These are phyloP conservation scores for Oncorhynchus kisutch DNA, from an alignment of 2,113 vertebrate genomes.

Conservation along the genomic window DNA sequence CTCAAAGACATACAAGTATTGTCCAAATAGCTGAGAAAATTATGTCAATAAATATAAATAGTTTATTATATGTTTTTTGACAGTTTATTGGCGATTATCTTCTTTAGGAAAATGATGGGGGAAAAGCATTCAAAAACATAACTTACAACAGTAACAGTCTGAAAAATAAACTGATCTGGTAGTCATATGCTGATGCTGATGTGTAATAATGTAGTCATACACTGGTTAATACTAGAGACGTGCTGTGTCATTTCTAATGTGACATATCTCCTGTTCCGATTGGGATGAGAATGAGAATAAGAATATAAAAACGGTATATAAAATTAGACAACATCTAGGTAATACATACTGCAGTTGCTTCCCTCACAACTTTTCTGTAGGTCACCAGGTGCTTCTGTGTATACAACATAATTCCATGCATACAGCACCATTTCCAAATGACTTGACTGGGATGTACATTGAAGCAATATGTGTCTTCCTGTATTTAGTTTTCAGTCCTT, in stretches of 20 bases:
- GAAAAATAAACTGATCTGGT: neutral
- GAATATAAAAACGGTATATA: conserved; percentile 19
- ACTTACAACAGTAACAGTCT: conserved; percentile 18
- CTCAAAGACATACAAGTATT: neutral
- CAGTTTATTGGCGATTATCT: conserved; percentile 48
- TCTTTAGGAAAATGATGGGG: conserved; percentile 38
- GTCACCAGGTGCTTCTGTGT: too few relatives aligned
- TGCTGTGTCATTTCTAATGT: neutral
- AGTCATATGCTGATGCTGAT: neutral
- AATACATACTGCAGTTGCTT: neutral
- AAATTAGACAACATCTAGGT: conserved; percentile 2
- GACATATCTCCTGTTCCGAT: conserved; percentile 13
- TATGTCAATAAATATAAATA: conserved; percentile 33
- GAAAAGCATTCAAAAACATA: conserved; percentile 54
- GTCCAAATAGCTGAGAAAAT: conserved; percentile 29
- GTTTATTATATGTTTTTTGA: conserved; percentile 59
- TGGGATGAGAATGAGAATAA: neutral
- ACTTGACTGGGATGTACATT: too few relatives aligned
- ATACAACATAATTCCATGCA: too few relatives aligned
- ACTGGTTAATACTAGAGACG: neutral
- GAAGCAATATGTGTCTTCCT: too few relatives aligned
- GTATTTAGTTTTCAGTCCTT: too few relatives aligned
- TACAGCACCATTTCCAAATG: too few relatives aligned
- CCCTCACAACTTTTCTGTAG: too few relatives aligned
- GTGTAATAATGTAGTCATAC: too few relatives aligned